A percentile compares a stretch with the other conserved stretches of the same genome.
These are phyloP conservation scores for Oceanodroma leucorhoa DNA, from an alignment of 2,797 vertebrate species.

Conservation along the genomic window DNA sequence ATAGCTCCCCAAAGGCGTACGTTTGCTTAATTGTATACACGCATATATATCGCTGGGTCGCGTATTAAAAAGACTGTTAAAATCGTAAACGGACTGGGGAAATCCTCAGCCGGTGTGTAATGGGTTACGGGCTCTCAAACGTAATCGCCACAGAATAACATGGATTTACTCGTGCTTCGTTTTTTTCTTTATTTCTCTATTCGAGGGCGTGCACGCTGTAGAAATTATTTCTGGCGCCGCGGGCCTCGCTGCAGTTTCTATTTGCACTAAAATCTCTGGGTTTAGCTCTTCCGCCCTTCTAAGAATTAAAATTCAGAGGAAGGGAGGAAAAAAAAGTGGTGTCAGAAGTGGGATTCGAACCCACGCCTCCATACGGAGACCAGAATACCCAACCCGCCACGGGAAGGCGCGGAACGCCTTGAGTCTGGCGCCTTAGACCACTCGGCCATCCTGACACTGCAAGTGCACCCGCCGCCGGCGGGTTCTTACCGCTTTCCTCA, in stretches of 20 bases:
- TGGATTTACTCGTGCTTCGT: fast-evolving
- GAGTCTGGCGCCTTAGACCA: constrained; percentile 68
- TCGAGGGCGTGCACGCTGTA: fast-evolving
- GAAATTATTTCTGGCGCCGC: neutral
- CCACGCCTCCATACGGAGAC: constrained; percentile 72
- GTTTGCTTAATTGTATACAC: fast-evolving
- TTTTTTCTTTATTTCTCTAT: neutral
- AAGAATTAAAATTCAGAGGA: fast-evolving
- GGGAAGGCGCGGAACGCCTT: constrained; percentile 44
- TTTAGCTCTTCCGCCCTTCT: fast-evolving
- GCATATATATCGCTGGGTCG: fast-evolving
- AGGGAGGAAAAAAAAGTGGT: neutral
- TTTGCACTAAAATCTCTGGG: fast-evolving
- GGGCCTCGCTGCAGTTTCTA: fast-evolving
- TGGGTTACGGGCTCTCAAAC: fast-evolving
- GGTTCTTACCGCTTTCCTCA: fast-evolving
- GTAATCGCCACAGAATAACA: fast-evolving
- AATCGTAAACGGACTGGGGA: fast-evolving
- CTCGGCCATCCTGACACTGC: constrained; percentile 58
- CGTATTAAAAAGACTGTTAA: neutral
- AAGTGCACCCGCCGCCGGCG: fast-evolving
- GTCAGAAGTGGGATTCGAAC: constrained; percentile 77
- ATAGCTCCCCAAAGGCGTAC: fast-evolving
- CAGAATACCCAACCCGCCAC: neutral
- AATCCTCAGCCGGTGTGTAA: fast-evolving